Evolutionary conservation across 2,113 vertebrate genomes (phyloP).

Genomic region (Andinoacara biseriatus): DNA sequence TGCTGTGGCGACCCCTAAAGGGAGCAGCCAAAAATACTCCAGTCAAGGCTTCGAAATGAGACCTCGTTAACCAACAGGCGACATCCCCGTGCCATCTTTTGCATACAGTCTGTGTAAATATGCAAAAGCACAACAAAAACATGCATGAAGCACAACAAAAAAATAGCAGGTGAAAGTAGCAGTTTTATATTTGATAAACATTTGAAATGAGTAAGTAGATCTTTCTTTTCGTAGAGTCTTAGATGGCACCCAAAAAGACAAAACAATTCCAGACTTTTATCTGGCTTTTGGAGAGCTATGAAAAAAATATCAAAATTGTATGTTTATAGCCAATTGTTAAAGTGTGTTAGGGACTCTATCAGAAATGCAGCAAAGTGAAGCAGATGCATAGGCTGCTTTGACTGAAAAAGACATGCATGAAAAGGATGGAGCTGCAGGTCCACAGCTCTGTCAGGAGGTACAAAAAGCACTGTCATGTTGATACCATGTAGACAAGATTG

Average conservation of each 20-base stretch:
- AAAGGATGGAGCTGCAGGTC: conserved; percentile 1
- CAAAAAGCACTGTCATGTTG: conserved; percentile 10
- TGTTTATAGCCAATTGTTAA: background rate
- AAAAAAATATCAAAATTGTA: background rate
- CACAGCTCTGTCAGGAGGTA: background rate
- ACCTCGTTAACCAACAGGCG: background rate
- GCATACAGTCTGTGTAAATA: background rate
- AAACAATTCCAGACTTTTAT: background rate
- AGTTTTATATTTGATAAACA: background rate
- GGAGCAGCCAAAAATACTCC: background rate
- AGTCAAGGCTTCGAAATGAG: background rate
- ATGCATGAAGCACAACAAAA: background rate
- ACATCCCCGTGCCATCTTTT: background rate
- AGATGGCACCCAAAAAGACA: background rate
- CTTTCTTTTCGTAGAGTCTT: background rate
- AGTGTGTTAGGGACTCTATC: background rate
- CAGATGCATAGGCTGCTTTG: background rate
- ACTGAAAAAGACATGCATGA: conserved; percentile 13
- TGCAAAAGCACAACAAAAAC: background rate
- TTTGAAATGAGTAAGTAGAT: background rate
- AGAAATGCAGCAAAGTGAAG: background rate
- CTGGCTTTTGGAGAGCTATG: background rate
- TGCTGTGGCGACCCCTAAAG: background rate
- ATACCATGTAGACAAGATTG: background rate
- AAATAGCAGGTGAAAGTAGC: background rate